Evolutionary conservation across 1,140 invertebrate species (phyloP).

Genomic region (Plectrocnemia conspersa): DNA sequence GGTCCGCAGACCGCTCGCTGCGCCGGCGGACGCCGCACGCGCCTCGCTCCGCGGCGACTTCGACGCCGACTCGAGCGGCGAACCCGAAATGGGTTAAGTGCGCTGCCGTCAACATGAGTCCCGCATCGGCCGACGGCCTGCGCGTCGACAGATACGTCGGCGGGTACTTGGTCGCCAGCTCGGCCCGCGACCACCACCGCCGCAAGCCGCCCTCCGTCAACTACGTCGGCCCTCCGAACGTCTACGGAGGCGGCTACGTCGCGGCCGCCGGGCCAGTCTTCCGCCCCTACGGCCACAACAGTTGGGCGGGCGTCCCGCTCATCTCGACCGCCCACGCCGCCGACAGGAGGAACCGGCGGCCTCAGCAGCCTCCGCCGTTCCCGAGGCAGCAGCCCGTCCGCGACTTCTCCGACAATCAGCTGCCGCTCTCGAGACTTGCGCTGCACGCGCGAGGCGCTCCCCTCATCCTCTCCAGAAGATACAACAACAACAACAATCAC

Average conservation of each 20-base stretch:
- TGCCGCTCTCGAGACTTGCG: conserved; percentile 58
- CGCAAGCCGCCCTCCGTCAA: conserved; percentile 47
- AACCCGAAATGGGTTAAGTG: conserved; percentile 40
- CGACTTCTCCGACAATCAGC: conserved; percentile 42
- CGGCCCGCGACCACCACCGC: conserved; percentile 32
- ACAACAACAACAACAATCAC: conserved; percentile 39
- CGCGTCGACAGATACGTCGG: conserved; percentile 65
- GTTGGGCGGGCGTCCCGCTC: conserved; percentile 65
- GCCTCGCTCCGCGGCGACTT: conserved; percentile 39
- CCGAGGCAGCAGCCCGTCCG: conserved; percentile 41
- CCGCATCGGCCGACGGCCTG: conserved; percentile 52
- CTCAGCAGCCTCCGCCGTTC: conserved; percentile 34
- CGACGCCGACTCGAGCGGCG: conserved; percentile 36
- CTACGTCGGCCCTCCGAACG: conserved; percentile 46
- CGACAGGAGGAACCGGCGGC: conserved; percentile 33
- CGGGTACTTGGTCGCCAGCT: conserved; percentile 57
- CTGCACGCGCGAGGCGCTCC: conserved; percentile 74
- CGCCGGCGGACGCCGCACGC: conserved; percentile 35
- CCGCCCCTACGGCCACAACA: conserved; percentile 45
- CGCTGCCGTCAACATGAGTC: conserved; percentile 51
- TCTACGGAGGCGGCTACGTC: conserved; percentile 41
- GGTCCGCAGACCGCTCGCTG: conserved; percentile 17
- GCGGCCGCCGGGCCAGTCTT: conserved; percentile 43
- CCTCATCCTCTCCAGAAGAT: conserved; percentile 62
- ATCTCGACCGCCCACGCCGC: conserved; percentile 59